Evolutionary conservation across 2,888 invertebrate species (phyloP).

Genomic region (Lasiommata megera): DNA sequence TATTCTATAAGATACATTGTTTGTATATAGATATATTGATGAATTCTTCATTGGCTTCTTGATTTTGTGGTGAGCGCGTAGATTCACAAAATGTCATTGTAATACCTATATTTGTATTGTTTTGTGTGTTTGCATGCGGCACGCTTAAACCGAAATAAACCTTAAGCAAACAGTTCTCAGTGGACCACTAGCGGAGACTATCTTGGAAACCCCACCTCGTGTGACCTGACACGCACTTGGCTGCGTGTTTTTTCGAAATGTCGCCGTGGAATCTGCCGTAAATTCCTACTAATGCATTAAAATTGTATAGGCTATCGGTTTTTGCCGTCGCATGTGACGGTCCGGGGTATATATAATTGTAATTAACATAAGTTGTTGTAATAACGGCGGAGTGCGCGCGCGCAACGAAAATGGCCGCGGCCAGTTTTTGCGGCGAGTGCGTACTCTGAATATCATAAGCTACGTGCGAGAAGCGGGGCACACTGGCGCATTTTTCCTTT

Average conservation of each 20-base stretch:
- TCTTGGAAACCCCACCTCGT: constrained; percentile 31
- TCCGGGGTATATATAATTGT: constrained; percentile 46
- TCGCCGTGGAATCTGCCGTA: constrained; percentile 65
- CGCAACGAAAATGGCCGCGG: constrained; percentile 60
- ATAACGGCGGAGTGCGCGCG: constrained; percentile 64
- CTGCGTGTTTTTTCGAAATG: constrained; percentile 46
- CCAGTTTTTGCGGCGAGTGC: constrained; percentile 61
- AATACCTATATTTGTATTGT: too few relatives aligned
- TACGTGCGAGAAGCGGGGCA: constrained; percentile 46
- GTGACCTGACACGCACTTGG: constrained; percentile 41
- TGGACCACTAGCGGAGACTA: too few relatives aligned
- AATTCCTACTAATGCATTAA: constrained; percentile 72
- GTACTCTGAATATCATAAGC: constrained; percentile 77
- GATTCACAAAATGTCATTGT: too few relatives aligned
- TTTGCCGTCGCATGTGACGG: constrained; percentile 60
- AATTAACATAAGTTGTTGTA: constrained; percentile 79
- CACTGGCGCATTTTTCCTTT: constrained; percentile 62
- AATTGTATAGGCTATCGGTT: constrained; percentile 68
- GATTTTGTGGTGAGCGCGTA: too few relatives aligned
- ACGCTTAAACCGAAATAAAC: too few relatives aligned
- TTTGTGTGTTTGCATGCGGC: too few relatives aligned
- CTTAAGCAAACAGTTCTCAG: too few relatives aligned
- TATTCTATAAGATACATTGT: too few relatives aligned
- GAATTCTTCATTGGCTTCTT: too few relatives aligned
- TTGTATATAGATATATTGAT: too few relatives aligned